Base-by-base conservation (phyloP, 2,113 vertebrate species). In the Ageneiosus marmoratus region DNA sequence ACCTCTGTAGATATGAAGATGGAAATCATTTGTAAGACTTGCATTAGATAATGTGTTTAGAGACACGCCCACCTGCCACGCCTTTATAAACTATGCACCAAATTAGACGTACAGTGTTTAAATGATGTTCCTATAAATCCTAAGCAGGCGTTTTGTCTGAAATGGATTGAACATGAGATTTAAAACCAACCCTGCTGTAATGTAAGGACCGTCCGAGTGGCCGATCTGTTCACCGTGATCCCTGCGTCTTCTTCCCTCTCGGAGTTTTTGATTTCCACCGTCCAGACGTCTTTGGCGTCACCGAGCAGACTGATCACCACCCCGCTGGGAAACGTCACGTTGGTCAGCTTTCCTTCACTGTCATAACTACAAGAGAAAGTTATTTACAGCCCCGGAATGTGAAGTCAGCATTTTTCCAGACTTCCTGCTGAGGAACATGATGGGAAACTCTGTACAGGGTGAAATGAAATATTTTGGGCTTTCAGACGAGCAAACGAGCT, bases 291-390 rank as follows among this genome's bases (percentile, higher is more conserved):
- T 89, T 96, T 95, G 91, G 98, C 95, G 87, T 99, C 98, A 0
- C 96, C 94, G 0, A 97, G 96, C 87, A 99, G 92, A 91, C 95
- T 99, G 60, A 96, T 97, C 89, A 99, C 96, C 88, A 96, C 96
- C 53, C 98, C 98, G 0, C 97, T 98, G 65, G 98, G 98, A 88
- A 99, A 99, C 0, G 98, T 99, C 81, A 98, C 97, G 0, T 99
- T 99, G 84, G 97, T 98, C 76, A 99, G 95, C 82, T 96, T 95
- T 13, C 98, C 98, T 88, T 99, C 97, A 0, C 96, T 96, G 94
- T 99, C 98, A 0, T 99, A 99, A 92, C 98, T 99, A 88, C 77
- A 89, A 16, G 84, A 83, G 88, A 78, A 20, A 53, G 51, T 46
- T 22, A n/a, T 44, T 78, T 62, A 75, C 9, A 4, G 13, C 20